These are phyloP conservation scores for Xenopus borealis DNA, from an alignment of 2,113 vertebrate species.

Conservation along the genomic window DNA sequence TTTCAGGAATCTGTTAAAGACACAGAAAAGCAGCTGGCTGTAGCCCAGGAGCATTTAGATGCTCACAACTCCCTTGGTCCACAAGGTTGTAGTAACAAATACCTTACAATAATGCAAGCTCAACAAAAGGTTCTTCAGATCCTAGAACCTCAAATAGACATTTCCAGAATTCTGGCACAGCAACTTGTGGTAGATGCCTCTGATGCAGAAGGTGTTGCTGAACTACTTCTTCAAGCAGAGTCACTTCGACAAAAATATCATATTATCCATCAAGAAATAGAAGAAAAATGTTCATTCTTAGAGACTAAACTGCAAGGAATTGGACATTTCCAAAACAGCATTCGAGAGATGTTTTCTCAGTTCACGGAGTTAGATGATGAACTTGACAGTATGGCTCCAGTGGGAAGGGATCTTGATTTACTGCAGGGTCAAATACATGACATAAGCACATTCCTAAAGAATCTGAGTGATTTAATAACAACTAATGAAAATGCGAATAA, in stretches of 20 bases:
- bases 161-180: constrained; percentile 75
- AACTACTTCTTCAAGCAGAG: constrained; percentile 80
- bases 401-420: constrained; percentile 72
- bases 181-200: constrained; percentile 77
- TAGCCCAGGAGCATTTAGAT: constrained; percentile 78
- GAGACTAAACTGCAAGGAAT: constrained; percentile 94
- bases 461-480: constrained; percentile 79
- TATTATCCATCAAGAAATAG: constrained; percentile 70
- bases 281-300: constrained; percentile 78
- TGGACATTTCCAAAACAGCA: constrained; percentile 91
- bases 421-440: constrained; percentile 74
- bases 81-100: constrained; percentile 86
- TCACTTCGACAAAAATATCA: constrained; percentile 74
- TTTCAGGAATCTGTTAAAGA: constrained; percentile 83
- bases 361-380: constrained; percentile 96
- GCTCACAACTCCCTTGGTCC: constrained; percentile 72
- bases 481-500: constrained; percentile 79
- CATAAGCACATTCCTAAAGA: constrained; percentile 77
- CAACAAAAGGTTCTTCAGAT: constrained; percentile 84
- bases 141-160: constrained; percentile 75
- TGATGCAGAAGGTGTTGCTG: constrained; percentile 80
- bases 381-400: constrained; percentile 85
- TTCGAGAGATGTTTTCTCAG: constrained; percentile 89
- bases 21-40: constrained; percentile 73
- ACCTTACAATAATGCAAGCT: constrained; percentile 83